Conservation (phyloP, 2,888 invertebrate genomes). For the Acanthosoma haemorrhoidale region DNA sequence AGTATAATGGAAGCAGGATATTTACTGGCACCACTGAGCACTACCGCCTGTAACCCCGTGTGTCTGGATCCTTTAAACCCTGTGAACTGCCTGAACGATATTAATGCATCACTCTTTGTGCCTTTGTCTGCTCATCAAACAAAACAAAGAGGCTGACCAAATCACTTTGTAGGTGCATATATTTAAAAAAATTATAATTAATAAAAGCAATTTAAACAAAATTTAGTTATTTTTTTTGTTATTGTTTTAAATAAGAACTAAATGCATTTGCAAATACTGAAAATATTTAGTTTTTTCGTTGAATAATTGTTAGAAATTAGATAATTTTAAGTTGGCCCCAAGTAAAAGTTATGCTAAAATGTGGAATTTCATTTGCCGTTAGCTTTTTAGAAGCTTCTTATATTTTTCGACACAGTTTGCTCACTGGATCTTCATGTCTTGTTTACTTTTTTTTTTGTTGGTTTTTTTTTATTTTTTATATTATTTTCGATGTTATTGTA, state of each 20-base stretch:
- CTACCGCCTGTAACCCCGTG: slow-evolving; percentile 32
- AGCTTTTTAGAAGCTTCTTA: slow-evolving; percentile 39
- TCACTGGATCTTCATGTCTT: slow-evolving; percentile 49
- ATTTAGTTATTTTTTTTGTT: background rate
- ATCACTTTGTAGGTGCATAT: background rate
- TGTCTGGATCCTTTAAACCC: slow-evolving; percentile 35
- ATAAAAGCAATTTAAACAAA: background rate
- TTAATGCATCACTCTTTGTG: slow-evolving; percentile 27
- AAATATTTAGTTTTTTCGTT: background rate
- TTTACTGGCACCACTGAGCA: background rate
- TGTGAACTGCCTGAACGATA: background rate
- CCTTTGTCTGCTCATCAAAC: slow-evolving; percentile 27
- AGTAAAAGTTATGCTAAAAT: slow-evolving; percentile 18
- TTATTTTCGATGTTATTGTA: slow-evolving; percentile 35
- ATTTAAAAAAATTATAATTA: background rate
- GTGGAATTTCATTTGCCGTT: slow-evolving; percentile 23
- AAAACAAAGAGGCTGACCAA: slow-evolving; percentile 38
- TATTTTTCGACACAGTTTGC: slow-evolving; percentile 27
- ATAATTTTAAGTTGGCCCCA: slow-evolving; percentile 12
- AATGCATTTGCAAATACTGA: background rate
- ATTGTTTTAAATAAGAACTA: slow-evolving; percentile 3
- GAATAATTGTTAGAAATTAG: background rate
- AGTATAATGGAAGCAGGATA: background rate
- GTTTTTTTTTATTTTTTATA: slow-evolving; percentile 35
- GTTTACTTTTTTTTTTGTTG: slow-evolving; percentile 35